Evolutionary conservation across 2,888 invertebrate species (phyloP), one percentile per base, ranked within the genome.

Genomic region (Chalcis sispes): DNA sequence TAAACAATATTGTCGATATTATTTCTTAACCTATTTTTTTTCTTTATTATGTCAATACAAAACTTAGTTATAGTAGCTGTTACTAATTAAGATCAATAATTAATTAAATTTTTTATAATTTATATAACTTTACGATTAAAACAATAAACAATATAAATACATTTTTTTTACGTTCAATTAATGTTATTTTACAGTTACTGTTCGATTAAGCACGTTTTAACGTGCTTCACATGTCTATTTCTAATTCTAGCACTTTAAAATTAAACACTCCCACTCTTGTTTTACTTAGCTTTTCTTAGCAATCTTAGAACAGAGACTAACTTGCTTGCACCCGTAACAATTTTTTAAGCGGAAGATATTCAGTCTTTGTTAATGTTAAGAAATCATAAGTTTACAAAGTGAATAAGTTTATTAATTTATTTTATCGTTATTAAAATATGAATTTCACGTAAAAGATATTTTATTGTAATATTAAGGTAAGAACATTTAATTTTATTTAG

Each of bases 181-280:
- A 69, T 36, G 18, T 61, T 20, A 32, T 18, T 18, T 7, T 20
- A 61, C 27, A 46, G 20, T n/a, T 62, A 46, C 32, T 54, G 20
- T 61, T 32, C 29, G 62, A 61, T 74, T 62, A 36, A 58, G 42
- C n/a, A 29, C 7, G 50, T 20, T 46, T 46, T 42, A 52, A 59
- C 67, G 29, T 1, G 18, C 20, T 10, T 20, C 27, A 46, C 48
- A 58, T 29, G 69, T 20, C 3, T 48, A 42, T 40, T 73, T 65
- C 77, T 77, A 77, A 70, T 74, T 77, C 48, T 54, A 58, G 77
- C 66, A 23, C 8, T 70, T 66, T 77, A 77, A 74, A 73, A 69
- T 77, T 77, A 77, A 71, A 77, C 70, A 46, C 23, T 20, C 56
- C 70, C 65, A 48, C 66, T 48, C 59, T n/a, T 10, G 20, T n/a